These are phyloP conservation scores for Neopelma chrysocephalum DNA, from an alignment of 2,797 vertebrate species.

Conservation along the genomic window DNA sequence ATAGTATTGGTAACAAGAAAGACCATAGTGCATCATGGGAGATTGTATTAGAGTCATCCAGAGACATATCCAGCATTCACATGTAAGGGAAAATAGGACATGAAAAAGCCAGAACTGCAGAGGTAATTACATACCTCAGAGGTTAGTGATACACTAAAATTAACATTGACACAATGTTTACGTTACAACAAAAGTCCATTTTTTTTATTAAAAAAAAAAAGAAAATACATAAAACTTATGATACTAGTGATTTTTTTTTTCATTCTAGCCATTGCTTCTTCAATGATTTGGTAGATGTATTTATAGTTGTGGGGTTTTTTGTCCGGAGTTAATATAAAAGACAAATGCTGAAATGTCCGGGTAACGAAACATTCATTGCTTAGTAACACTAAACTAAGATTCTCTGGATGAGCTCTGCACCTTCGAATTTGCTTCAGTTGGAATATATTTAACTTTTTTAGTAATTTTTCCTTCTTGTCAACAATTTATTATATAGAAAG, in stretches of 20 bases:
- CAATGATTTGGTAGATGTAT: not conserved
- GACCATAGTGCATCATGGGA: not conserved
- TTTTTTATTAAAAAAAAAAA: not conserved
- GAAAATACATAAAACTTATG: rapidly evolving
- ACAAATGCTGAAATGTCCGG: not conserved
- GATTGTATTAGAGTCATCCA: not conserved
- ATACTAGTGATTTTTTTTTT: not conserved
- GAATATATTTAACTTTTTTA: not conserved
- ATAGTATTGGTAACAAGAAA: not conserved
- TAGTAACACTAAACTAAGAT: not conserved
- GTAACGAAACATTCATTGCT: not conserved
- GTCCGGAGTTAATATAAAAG: not conserved
- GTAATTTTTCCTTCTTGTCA: not conserved
- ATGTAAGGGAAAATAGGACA: not conserved
- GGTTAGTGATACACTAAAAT: not conserved
- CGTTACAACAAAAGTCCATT: no score
- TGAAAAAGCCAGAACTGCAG: not conserved
- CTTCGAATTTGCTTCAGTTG: not conserved
- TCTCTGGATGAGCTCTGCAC: not conserved
- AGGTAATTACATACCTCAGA: rapidly evolving
- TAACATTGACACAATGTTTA: not conserved
- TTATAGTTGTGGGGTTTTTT: not conserved
- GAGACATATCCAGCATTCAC: not conserved
- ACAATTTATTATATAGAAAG: not conserved
- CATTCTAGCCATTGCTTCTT: not conserved